These are phyloP conservation scores for Girardinus metallicus DNA, from an alignment of 2,797 vertebrate species.

Conservation along the genomic window DNA sequence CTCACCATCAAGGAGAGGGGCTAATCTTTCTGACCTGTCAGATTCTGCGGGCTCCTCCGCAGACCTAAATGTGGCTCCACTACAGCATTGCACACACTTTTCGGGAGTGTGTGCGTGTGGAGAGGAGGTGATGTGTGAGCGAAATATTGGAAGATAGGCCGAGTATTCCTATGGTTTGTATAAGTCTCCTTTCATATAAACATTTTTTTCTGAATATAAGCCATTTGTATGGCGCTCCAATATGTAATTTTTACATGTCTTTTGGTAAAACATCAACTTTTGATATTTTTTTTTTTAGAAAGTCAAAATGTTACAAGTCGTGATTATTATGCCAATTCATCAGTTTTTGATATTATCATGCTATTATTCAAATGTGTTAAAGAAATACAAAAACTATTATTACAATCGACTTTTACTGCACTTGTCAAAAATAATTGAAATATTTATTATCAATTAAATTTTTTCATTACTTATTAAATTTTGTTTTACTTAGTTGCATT, in stretches of 20 bases:
- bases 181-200: not conserved
- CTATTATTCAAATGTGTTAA: not conserved
- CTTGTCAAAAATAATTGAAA: not conserved
- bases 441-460: not conserved
- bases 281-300: not conserved
- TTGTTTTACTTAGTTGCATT: not conserved
- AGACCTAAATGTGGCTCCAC: constrained; percentile 38
- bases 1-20: constrained; percentile 48
- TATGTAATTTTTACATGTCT: not conserved
- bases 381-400: not conserved
- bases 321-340: not conserved
- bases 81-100: constrained; percentile 28
- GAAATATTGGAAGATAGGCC: not conserved
- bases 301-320: not conserved
- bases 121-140: constrained; percentile 1
- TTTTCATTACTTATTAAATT: not conserved
- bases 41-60: constrained; percentile 60
- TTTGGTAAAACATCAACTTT: not conserved
- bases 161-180: not conserved
- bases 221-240: not conserved
- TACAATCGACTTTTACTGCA: not conserved
- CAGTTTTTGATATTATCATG: not conserved
- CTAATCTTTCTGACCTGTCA: constrained; percentile 69
- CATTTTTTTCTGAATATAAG: not conserved
- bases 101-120: constrained; percentile 5